These are phyloP conservation scores for Muraenolepis orangiensis DNA, from an alignment of 2,797 vertebrate genomes.

Conservation along the genomic window DNA sequence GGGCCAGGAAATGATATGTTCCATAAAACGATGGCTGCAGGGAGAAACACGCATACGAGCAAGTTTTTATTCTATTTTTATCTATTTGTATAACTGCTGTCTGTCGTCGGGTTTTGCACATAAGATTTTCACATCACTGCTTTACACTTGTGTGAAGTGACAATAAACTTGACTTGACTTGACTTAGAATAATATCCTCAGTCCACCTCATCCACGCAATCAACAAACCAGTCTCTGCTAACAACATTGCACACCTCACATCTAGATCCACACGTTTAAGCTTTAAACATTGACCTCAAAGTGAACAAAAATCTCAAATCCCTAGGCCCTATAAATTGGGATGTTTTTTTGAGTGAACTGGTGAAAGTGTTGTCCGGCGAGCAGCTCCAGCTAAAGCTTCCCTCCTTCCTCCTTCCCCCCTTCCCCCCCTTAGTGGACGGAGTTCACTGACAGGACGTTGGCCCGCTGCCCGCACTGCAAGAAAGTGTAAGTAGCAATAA, in stretches of 20 bases:
- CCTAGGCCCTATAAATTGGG: not conserved
- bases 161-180: too few species aligned
- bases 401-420: not conserved
- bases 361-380: not conserved
- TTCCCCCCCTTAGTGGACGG: conserved; percentile 83
- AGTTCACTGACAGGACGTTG: conserved; percentile 90
- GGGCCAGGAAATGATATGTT: not conserved
- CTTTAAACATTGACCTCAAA: not conserved
- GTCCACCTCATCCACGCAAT: too few species aligned
- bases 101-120: too few species aligned
- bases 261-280: not conserved
- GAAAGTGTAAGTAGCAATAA: conserved; percentile 84
- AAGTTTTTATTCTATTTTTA: too few species aligned
- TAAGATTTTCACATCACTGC: too few species aligned
- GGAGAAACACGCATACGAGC: not conserved
- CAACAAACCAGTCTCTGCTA: too few species aligned
- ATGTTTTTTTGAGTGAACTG: not conserved
- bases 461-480: conserved; percentile 93
- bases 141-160: too few species aligned
- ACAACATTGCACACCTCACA: not conserved
- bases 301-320: too few species aligned
- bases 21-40: not conserved
- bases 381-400: not conserved
- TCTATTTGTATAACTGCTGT: too few species aligned
- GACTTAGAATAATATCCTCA: too few species aligned